phyloP scores from a whole-genome alignment of 2,888 invertebrate species.

The Drosophila macrospina region DNA sequence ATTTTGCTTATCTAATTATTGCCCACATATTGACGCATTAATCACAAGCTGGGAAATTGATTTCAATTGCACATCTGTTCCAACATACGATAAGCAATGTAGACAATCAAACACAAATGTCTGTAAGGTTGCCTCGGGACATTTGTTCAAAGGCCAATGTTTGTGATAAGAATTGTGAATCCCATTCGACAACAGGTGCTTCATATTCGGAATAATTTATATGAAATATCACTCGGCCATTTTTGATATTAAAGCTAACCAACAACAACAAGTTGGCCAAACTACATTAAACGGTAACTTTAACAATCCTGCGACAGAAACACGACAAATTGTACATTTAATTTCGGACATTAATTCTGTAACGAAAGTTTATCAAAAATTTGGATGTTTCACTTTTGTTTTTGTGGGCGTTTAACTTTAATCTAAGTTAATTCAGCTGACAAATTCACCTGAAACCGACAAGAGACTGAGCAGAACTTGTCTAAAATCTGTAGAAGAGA shows the following conservation, averaged over 20 bases:
- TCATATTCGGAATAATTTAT: background rate
- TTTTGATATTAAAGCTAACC: too few relatives aligned
- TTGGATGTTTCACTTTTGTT: background rate
- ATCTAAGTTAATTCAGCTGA: background rate
- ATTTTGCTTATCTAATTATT: conserved; percentile 33
- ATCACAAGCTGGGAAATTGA: conserved; percentile 67
- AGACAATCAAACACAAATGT: conserved; percentile 25
- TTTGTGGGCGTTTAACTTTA: background rate
- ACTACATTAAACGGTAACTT: background rate
- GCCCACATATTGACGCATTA: conserved; percentile 43
- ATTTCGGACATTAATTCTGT: background rate
- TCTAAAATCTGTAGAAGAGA: background rate
- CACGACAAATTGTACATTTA: background rate
- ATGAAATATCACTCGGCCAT: conserved; percentile 1
- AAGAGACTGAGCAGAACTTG: conserved; percentile 3
- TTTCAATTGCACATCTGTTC: conserved; percentile 61
- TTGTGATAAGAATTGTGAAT: conserved; percentile 26
- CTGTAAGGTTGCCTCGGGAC: conserved; percentile 22
- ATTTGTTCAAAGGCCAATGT: conserved; percentile 12
- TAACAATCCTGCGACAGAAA: background rate
- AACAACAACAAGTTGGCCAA: background rate
- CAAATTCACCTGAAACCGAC: too few relatives aligned
- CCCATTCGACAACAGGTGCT: conserved; percentile 51
- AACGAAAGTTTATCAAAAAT: background rate
- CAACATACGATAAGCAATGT: conserved; percentile 46